Evolutionary conservation across 2,113 vertebrate species (phyloP).

Genomic region (Pontoporia blainvillei): DNA sequence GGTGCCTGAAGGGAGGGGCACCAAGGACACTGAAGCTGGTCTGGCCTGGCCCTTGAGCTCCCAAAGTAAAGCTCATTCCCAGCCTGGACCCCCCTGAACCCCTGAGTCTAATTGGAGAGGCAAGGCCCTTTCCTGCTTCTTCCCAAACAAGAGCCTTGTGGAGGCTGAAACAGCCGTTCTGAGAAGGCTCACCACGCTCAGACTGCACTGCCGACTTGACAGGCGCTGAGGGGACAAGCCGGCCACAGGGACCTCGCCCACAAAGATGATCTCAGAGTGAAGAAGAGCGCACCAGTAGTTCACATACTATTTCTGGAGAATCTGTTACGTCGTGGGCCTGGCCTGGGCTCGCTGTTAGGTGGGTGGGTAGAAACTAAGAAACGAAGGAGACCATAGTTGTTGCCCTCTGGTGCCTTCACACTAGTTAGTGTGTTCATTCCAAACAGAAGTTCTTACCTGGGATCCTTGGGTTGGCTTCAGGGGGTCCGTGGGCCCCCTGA

Average conservation of each 20-base stretch:
- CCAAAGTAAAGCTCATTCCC: background rate
- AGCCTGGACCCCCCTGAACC: background rate
- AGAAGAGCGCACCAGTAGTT: fast-evolving
- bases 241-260: fast-evolving
- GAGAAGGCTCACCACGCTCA: fast-evolving
- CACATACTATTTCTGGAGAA: background rate
- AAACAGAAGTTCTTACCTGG: background rate
- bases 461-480: background rate
- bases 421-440: background rate
- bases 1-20: background rate
- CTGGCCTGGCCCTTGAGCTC: background rate
- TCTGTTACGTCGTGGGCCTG: background rate
- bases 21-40: background rate
- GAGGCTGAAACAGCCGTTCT: background rate
- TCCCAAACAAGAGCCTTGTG: background rate
- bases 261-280: background rate
- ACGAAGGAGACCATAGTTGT: fast-evolving
- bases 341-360: background rate
- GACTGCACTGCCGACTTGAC: fast-evolving
- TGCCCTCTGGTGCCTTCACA: background rate
- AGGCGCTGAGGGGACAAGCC: too few species aligned
- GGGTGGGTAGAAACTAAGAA: background rate
- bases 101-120: background rate
- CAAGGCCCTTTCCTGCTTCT: background rate
- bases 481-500: fast-evolving